Conservation (phyloP, 2,888 invertebrate species). For the Sussaba pulchella region DNA sequence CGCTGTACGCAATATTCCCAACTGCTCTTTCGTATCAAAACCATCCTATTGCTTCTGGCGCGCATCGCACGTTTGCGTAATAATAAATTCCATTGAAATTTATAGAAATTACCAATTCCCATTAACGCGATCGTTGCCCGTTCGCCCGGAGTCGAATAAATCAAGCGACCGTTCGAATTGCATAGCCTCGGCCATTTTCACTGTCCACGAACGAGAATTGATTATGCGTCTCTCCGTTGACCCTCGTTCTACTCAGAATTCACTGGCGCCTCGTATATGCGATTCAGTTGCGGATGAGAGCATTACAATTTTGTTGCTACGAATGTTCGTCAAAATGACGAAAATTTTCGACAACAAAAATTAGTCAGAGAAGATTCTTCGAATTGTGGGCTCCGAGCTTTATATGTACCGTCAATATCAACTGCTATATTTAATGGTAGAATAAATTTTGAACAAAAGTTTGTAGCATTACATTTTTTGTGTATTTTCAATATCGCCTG, state of each 20-base stretch:
- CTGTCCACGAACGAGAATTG: conserved; percentile 1
- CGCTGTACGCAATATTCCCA: conserved; percentile 29
- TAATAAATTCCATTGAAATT: conserved; percentile 77
- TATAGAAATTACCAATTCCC: conserved; percentile 78
- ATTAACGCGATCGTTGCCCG: conserved; percentile 73
- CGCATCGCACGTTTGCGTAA: conserved; percentile 59
- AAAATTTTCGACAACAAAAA: too few species aligned
- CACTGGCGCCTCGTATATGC: neutral
- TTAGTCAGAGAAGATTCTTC: too few species aligned
- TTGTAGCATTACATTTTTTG: too few species aligned
- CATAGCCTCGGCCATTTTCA: conserved; percentile 39
- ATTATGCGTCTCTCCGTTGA: neutral
- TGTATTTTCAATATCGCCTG: too few species aligned
- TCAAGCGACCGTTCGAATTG: conserved; percentile 68
- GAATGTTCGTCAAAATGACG: too few species aligned
- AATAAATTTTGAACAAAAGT: too few species aligned
- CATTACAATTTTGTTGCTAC: too few species aligned
- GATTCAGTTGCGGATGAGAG: too few species aligned
- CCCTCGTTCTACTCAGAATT: conserved; percentile 11
- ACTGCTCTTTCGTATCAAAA: conserved; percentile 31
- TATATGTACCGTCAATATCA: too few species aligned
- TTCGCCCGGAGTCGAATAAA: conserved; percentile 74
- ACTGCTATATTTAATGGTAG: too few species aligned
- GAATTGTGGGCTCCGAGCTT: too few species aligned
- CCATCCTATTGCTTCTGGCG: conserved; percentile 35